Conservation (phyloP, 1,140 invertebrate species). For the Melipona quadrifasciata region DNA sequence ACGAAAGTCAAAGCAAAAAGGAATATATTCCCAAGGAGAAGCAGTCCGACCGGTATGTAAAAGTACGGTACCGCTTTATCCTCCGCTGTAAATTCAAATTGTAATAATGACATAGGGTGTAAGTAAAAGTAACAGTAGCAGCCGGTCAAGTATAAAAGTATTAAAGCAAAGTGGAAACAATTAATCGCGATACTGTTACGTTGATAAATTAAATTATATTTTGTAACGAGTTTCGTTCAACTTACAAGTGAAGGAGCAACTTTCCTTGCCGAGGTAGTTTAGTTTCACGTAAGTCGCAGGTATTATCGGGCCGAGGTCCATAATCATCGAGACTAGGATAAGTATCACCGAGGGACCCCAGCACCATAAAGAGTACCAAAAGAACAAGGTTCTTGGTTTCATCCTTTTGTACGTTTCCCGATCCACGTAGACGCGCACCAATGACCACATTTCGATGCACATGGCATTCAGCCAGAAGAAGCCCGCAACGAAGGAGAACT, state of each 20-base stretch:
- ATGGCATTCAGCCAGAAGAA: constrained; percentile 92
- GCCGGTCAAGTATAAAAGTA: neutral
- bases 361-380: constrained; percentile 84
- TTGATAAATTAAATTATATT: too few species aligned
- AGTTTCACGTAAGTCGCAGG: constrained; percentile 80
- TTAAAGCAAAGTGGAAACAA: neutral
- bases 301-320: constrained; percentile 79
- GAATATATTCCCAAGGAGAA: constrained; percentile 82
- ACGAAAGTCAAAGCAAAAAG: constrained; percentile 83
- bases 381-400: constrained; percentile 79
- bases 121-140: neutral
- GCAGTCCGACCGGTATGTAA: constrained; percentile 84
- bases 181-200: too few species aligned
- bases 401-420: constrained; percentile 52
- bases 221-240: constrained; percentile 22
- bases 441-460: constrained; percentile 86
- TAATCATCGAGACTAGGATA: constrained; percentile 78
- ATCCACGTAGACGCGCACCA: constrained; percentile 73
- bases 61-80: constrained; percentile 84
- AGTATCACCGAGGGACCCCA: constrained; percentile 82
- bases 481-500: constrained; percentile 89
- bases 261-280: constrained; percentile 74
- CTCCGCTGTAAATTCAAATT: constrained; percentile 79
- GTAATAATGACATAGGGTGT: neutral
- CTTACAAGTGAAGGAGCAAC: constrained; percentile 83